A percentile compares a stretch with the other conserved stretches of the same genome.
Evolutionary conservation across 2,113 vertebrate species (phyloP).

Genomic region (Scomber japonicus): DNA sequence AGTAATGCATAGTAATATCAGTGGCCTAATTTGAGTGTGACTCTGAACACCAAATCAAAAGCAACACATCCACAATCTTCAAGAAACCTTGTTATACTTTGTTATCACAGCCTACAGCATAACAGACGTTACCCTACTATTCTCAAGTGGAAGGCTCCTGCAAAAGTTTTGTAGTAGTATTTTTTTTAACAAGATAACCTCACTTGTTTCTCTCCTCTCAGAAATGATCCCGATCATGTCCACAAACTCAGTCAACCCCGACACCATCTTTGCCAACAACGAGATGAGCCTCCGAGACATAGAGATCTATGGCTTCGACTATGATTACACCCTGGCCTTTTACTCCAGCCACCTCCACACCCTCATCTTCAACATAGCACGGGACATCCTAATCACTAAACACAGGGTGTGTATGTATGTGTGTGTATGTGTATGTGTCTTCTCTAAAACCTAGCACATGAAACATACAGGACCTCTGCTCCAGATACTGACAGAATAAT

Average conservation of each 20-base stretch:
- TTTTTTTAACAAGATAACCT: background rate
- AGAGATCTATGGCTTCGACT: conserved; percentile 98
- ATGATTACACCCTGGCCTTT: conserved; percentile 97
- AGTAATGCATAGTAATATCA: no score
- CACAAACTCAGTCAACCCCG: conserved; percentile 90
- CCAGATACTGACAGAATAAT: background rate
- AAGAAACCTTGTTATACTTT: background rate
- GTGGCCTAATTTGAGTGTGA: no score
- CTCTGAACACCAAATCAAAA: background rate
- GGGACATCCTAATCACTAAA: conserved; percentile 94
- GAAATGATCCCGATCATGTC: conserved; percentile 89
- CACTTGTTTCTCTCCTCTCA: conserved; percentile 53
- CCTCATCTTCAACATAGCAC: conserved; percentile 94
- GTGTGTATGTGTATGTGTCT: conserved; percentile 47
- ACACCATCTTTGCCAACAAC: conserved; percentile 98
- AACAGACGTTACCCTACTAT: no score
- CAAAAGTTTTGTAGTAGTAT: background rate
- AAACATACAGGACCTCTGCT: background rate
- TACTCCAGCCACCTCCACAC: conserved; percentile 97
- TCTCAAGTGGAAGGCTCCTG: background rate
- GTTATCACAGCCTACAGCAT: background rate
- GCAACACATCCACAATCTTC: background rate
- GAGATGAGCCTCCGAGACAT: conserved; percentile 96
- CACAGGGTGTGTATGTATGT: conserved; percentile 88
- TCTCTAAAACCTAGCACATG: background rate